Percentiles rank a stretch among this genome's conserved stretches.
Evolutionary conservation across 2,113 vertebrate species (phyloP).

Genomic region (Centropus unirufus): DNA sequence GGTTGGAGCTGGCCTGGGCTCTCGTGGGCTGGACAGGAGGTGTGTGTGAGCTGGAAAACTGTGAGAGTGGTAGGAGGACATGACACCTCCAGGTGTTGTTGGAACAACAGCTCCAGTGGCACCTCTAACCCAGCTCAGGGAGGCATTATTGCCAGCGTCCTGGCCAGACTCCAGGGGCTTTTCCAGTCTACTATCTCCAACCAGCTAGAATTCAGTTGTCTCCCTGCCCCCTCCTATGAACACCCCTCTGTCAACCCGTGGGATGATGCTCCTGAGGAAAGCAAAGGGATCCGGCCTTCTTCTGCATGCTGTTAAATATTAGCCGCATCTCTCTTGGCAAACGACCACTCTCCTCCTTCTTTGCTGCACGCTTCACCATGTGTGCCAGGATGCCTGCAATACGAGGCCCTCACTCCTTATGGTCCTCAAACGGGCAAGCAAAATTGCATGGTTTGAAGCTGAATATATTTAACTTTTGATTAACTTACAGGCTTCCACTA

Average conservation of each 20-base stretch:
- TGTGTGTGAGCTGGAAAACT: accelerated
- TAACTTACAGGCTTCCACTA: background rate
- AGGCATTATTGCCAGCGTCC: accelerated
- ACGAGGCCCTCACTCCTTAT: background rate
- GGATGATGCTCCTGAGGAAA: background rate
- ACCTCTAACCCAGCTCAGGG: background rate
- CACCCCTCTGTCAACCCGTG: background rate
- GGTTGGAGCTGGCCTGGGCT: background rate
- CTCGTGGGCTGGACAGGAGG: background rate
- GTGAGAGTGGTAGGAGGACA: background rate
- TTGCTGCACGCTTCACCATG: background rate
- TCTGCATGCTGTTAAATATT: background rate
- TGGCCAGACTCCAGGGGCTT: background rate
- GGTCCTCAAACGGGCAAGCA: background rate
- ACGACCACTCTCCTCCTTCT: background rate
- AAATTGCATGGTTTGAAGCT: background rate
- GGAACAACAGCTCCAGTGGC: background rate
- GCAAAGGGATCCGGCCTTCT: background rate
- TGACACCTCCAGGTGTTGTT: accelerated
- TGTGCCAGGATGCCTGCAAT: accelerated
- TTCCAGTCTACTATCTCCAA: background rate
- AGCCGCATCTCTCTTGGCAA: background rate
- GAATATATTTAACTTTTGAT: background rate
- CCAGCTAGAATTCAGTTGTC: background rate
- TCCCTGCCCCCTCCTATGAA: background rate